Conservation (phyloP, 1,140 invertebrate genomes). For the Gryllus bimaculatus region DNA sequence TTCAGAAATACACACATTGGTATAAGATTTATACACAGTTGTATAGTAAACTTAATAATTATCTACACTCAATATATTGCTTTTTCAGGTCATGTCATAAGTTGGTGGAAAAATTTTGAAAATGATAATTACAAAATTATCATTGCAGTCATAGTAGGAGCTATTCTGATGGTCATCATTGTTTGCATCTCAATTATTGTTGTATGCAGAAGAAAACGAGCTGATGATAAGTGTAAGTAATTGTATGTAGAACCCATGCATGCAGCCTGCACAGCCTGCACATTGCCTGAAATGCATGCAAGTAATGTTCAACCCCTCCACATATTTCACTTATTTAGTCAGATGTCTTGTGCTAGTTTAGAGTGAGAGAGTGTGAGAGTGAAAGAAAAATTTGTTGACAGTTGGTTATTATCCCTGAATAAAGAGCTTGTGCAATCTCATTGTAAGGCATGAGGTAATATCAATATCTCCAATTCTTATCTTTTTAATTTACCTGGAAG, state of each 20-base stretch:
- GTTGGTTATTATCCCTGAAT: no score
- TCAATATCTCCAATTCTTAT: no score
- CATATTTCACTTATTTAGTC: not conserved
- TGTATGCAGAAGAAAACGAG: constrained; percentile 65
- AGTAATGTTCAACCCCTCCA: not conserved
- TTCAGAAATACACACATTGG: no score
- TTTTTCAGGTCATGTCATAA: constrained; percentile 35
- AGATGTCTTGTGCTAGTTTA: not conserved
- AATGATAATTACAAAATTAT: constrained; percentile 67
- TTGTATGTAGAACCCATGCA: not conserved
- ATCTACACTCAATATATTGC: not conserved
- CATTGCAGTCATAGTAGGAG: constrained; percentile 58
- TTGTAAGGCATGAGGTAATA: no score
- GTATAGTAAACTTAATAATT: not conserved
- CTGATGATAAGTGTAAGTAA: constrained; percentile 78
- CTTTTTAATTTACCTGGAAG: no score
- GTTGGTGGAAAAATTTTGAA: constrained; percentile 66
- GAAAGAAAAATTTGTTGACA: no score
- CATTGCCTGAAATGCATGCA: not conserved
- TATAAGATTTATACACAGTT: no score
- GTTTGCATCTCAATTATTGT: constrained; percentile 75
- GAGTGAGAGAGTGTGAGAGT: no score
- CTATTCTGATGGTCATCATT: constrained; percentile 66
- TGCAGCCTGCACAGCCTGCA: not conserved
- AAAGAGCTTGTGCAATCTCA: no score